Evolutionary conservation across 2,113 vertebrate species (phyloP), one percentile per base, ranked within the genome.

Genomic region (Martes martes): DNA sequence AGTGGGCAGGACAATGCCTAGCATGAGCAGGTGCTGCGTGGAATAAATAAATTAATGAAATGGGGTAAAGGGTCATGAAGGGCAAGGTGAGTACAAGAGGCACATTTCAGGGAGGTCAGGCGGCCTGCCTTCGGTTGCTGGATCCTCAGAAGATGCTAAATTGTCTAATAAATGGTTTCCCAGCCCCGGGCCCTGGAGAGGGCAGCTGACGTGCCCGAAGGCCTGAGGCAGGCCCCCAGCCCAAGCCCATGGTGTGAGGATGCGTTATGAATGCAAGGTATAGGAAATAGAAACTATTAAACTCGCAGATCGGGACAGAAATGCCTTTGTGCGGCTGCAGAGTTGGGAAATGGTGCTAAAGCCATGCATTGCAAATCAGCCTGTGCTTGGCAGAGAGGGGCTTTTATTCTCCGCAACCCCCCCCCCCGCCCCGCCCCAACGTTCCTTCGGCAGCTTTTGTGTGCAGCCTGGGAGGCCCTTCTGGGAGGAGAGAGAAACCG

Each of bases 281-380:
- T 87, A 88, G 96, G 97, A 97, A 97, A 98, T 85, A 98, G 98
- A 98, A 98, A 98, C 99, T 98, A 98, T 98, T 98, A 98, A 98
- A 97, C 95, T 98, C 93, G 0, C 91, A 97, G 98, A 98, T 98
- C 98, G 98, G 98, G 97, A 98, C 97, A 98, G 98, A 98, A 97
- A 97, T 9, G 94, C 98, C 98, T 99, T 99, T 99, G 98, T 98
- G 98, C 96, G 36, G 98, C n/a, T 9, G 80, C 89, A 63, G 98
- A 98, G 98, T 98, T 95, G 98, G 98, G 97, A 98, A 98, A 98
- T 98, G 98, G 98, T 98, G 98, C 98, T 80, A 97, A 98, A 98
- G 98, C 98, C 98, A 98, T 98, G 98, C 98, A 98, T 98, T 98
- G 98, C 98, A 99, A 98, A 99, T 98, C 98, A 98, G 98, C 89